Conservation (phyloP, 2,113 vertebrate genomes). For the Euleptes europaea region DNA sequence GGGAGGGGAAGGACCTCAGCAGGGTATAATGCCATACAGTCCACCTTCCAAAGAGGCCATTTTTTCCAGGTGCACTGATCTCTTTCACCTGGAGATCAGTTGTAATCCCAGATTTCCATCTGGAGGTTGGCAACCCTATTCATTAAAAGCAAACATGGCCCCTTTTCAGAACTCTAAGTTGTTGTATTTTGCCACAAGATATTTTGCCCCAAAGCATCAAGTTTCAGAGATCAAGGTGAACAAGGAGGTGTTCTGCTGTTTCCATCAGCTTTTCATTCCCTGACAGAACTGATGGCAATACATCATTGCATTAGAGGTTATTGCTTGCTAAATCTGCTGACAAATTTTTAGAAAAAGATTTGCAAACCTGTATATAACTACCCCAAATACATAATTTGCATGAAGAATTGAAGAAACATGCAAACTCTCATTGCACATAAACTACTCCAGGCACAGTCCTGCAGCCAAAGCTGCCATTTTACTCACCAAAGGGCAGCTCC, state of each 20-base stretch:
- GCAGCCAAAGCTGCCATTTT: background rate
- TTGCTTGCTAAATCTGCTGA: too few relatives aligned
- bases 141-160: background rate
- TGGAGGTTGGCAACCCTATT: too few relatives aligned
- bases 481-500: slow-evolving; percentile 10
- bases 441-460: background rate
- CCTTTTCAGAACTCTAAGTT: background rate
- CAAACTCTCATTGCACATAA: too few relatives aligned
- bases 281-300: background rate
- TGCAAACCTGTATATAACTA: background rate
- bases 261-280: background rate
- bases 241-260: background rate
- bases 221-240: background rate
- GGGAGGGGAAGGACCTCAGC: too few relatives aligned
- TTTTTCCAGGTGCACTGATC: too few relatives aligned
- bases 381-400: background rate
- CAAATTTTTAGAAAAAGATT: background rate
- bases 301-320: too few relatives aligned
- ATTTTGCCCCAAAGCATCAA: background rate
- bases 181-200: background rate
- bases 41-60: too few relatives aligned
- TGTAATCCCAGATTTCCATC: too few relatives aligned
- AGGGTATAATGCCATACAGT: too few relatives aligned
- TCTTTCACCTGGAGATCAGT: too few relatives aligned
- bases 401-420: background rate